A percentile compares a stretch with the other conserved stretches of the same genome.
Conservation (phyloP, 2,113 vertebrate genomes). For the Oncorhynchus kisutch region DNA sequence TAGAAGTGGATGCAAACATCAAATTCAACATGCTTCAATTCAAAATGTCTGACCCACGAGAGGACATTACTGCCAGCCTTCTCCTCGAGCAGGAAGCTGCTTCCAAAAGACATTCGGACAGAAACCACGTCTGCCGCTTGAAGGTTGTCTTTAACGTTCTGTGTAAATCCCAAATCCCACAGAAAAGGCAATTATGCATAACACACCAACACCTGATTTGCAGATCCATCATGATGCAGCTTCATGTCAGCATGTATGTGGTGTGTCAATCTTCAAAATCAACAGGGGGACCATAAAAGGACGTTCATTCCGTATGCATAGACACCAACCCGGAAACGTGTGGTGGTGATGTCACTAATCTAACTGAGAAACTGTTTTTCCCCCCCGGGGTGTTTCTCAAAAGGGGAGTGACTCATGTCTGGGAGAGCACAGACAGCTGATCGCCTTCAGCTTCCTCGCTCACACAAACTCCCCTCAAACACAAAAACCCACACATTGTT, state of each 20-base stretch:
- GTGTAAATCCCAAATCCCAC: not conserved
- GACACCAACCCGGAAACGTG: not conserved
- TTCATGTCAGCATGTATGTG: not conserved
- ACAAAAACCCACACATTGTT: conserved; percentile 7
- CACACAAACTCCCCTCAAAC: conserved; percentile 11
- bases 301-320: not conserved
- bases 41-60: not conserved
- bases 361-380: conserved; percentile 39
- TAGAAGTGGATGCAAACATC: not conserved
- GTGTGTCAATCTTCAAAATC: not conserved
- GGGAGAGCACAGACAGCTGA: conserved; percentile 37
- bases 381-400: conserved; percentile 32
- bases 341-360: conserved; percentile 28
- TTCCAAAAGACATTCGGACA: not conserved
- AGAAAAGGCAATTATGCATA: not conserved
- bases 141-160: not conserved
- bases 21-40: not conserved
- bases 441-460: conserved; percentile 33
- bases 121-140: not conserved
- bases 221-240: not conserved
- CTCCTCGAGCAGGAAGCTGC: not conserved
- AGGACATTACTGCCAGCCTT: not conserved
- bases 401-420: conserved; percentile 30
- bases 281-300: not conserved
- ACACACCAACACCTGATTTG: conserved; percentile 12